phyloP scores from a whole-genome alignment of 2,888 invertebrate species.

The Tuberolachnus salignus region DNA sequence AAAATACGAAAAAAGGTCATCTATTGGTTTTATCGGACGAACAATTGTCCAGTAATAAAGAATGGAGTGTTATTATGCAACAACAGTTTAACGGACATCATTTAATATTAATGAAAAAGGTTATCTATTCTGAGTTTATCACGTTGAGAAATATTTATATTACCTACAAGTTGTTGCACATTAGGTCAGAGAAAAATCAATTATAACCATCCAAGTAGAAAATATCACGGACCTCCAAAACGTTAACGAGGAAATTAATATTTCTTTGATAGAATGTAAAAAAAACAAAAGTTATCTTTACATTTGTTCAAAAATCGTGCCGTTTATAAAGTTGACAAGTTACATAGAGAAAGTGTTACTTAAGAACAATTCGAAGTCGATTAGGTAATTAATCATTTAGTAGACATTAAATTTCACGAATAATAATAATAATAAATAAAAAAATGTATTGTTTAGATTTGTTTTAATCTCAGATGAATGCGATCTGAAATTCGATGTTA shows the following conservation, averaged over 20 bases:
- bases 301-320: not conserved
- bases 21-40: conserved; percentile 18
- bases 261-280: not conserved
- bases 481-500: conserved; percentile 71
- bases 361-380: conserved; percentile 13
- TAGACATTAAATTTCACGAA: not conserved
- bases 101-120: conserved; percentile 36
- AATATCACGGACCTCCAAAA: not conserved
- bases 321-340: conserved; percentile 1
- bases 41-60: not conserved
- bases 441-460: conserved; percentile 62
- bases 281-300: conserved; percentile 19
- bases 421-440: not conserved
- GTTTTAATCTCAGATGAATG: conserved; percentile 68
- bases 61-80: conserved; percentile 44
- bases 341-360: conserved; percentile 23
- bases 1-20: conserved; percentile 2
- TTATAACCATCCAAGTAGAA: not conserved
- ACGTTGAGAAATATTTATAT: not conserved
- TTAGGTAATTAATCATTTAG: not conserved
- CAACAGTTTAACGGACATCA: conserved; percentile 27
- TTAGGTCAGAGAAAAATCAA: conserved; percentile 4
- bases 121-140: not conserved
- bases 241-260: not conserved
- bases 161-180: not conserved